Conservation (phyloP, 2,888 invertebrate genomes). For the Capitulum mitella region DNA sequence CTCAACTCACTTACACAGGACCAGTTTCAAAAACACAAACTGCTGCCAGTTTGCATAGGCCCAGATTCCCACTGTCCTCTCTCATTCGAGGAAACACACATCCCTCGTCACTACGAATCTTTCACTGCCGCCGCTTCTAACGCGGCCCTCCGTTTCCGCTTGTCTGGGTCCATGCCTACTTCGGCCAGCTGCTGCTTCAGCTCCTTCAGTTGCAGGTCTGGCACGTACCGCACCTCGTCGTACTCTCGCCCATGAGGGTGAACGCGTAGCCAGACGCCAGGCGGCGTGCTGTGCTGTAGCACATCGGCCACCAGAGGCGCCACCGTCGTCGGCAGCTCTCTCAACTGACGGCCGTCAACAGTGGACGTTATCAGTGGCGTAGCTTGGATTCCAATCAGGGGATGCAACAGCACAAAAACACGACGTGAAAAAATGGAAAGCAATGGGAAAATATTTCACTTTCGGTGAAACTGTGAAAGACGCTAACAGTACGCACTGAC, state of each 20-base stretch:
- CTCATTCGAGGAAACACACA: too few relatives aligned
- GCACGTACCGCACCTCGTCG: conserved; percentile 69
- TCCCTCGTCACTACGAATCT: background rate
- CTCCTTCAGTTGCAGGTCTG: conserved; percentile 69
- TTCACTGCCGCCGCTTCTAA: background rate
- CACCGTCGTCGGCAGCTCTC: conserved; percentile 44
- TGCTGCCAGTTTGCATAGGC: too few relatives aligned
- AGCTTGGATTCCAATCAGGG: too few relatives aligned
- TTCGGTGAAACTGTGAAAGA: too few relatives aligned
- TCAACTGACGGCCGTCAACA: conserved; percentile 47
- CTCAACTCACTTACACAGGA: too few relatives aligned
- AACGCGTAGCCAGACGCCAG: conserved; percentile 66
- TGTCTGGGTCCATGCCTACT: conserved; percentile 17
- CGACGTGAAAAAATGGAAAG: too few relatives aligned
- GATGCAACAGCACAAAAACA: too few relatives aligned
- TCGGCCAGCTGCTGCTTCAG: conserved; percentile 61
- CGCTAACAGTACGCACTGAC: too few relatives aligned
- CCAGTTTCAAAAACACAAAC: too few relatives aligned
- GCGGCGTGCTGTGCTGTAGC: conserved; percentile 64
- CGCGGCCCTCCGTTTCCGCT: background rate
- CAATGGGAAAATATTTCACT: too few relatives aligned
- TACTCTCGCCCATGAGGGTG: conserved; percentile 59
- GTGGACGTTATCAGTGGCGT: too few relatives aligned
- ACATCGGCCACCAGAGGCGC: conserved; percentile 66
- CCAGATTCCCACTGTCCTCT: too few relatives aligned